Base-by-base conservation (phyloP, 2,888 invertebrate genomes). In the Drosophila kanekoi region DNA sequence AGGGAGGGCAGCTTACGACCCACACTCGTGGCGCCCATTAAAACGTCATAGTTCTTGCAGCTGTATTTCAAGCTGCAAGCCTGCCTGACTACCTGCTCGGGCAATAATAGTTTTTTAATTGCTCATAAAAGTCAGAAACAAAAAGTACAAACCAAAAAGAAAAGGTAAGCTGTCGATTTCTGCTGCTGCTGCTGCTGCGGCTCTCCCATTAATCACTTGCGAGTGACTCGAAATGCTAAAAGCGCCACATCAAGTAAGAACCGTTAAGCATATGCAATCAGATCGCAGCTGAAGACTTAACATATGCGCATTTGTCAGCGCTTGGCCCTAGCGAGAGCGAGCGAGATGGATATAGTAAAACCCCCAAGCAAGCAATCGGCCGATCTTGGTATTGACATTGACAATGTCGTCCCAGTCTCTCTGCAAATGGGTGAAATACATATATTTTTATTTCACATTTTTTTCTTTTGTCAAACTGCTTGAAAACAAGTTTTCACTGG, bases 31-130 rank as follows among this genome's bases (percentile, higher is more conserved):
- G 74, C 77, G 80, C 68, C 80, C 77, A 77, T 79, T 71, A 77
- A 76, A 79, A 74, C 72, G 76, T 73, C 72, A 78, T 73, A 73
- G 67, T 62, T 48, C 20, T 52, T 45, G 72, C 68, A 77, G 54
- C 66, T 72, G 77, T 63, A 64, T 64, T 62, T 59, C 51, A 11
- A 59, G 62, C 58, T 38, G 52, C n/a, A n/a, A n/a, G n/a, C 43
- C 52, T 37, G 20, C 28, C 56, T 8, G 14, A 6, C 38, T 47
- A 18, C 32, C 44, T 40, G 45, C 37, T 38, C 44, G 38, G 37
- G 45, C 33, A 47, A 58, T 81, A 87, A 84, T 85, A 77, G 74
- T 79, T 78, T 83, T 80, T 83, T 83, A 87, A 85, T 83, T 89
- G 79, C 79, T 72, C 77, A 77, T 75, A 86, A 80, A 85, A 73